Base-by-base conservation (phyloP, 2,888 invertebrate genomes). In the Agonum fuliginosum region DNA sequence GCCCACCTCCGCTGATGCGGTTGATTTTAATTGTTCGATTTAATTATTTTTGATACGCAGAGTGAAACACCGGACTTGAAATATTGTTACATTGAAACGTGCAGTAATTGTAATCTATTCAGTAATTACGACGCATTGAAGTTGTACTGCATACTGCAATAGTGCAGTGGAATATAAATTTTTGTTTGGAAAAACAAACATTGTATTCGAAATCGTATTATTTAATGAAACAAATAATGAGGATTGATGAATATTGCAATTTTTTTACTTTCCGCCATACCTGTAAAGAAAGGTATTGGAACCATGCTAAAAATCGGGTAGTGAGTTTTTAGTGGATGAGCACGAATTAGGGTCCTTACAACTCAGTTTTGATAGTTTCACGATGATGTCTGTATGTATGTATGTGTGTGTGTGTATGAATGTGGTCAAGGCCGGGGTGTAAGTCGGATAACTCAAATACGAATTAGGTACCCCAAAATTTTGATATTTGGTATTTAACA, bases 11-110 rank as follows among this genome's bases (percentile, higher is more conserved):
- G 62, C 46, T 17, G 34, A 30, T 46, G 75, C 51, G 75, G 75
- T 75, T 75, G 48, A 67, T 75, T 67, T 75, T 67, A 67, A 75
- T 75, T 75, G 75, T 48, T 75, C 48, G 67, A 75, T 75, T 75
- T 75, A 75, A 75, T 75, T 75, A 75, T 75, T 75, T 75, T 75
- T 75, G 67, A 41, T 67, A 20, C 62, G 62, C 67, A 37, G 67
- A 67, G 37, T 22, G 48, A 65, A 75, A 75, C 51, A 74, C 10
- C 24, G 65, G 62, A 43, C 74, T 46, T 74, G 74, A 65, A 74
- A 74, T 74, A 74, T 74, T 74, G 74, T 74, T 62, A 74, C 74
- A 74, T 34, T 37, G 74, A 65, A 62, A 43, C 62, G 74, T 74
- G 74, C 27, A 24, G 65, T 65, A 74, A 73, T 73, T 74, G 74